These are phyloP conservation scores for Dolichotis patagonum DNA, from an alignment of 2,113 vertebrate species.

Conservation along the genomic window DNA sequence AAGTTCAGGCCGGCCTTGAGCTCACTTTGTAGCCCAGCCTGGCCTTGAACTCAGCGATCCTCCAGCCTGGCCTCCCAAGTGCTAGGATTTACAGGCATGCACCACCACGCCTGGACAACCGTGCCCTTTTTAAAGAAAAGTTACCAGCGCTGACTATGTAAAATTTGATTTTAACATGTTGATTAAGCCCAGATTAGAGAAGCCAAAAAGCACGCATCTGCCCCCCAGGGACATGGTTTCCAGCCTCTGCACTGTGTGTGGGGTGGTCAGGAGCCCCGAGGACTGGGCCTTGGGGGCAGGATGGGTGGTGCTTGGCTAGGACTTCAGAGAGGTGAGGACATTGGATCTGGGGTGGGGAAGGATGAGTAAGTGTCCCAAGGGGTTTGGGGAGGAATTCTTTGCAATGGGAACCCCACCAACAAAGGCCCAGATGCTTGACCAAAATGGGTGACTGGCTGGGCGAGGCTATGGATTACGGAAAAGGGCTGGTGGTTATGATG, in stretches of 20 bases:
- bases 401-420: background rate
- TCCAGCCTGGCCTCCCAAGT: background rate
- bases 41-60: background rate
- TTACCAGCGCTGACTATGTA: background rate
- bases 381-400: background rate
- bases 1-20: background rate
- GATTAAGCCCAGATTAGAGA: background rate
- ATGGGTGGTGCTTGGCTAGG: background rate
- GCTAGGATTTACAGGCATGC: background rate
- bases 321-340: slow-evolving; percentile 55
- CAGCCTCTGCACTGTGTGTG: background rate
- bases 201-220: background rate
- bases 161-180: background rate
- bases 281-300: background rate
- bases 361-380: slow-evolving; percentile 50
- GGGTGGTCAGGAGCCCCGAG: background rate
- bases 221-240: background rate
- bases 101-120: background rate
- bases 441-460: background rate
- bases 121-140: background rate
- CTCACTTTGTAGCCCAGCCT: background rate
- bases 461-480: background rate
- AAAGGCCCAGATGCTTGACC: background rate
- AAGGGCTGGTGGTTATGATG: background rate
- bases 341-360: slow-evolving; percentile 30